Evolutionary conservation across 1,140 invertebrate genomes (phyloP).

Genomic region (Drosophila serrata): DNA sequence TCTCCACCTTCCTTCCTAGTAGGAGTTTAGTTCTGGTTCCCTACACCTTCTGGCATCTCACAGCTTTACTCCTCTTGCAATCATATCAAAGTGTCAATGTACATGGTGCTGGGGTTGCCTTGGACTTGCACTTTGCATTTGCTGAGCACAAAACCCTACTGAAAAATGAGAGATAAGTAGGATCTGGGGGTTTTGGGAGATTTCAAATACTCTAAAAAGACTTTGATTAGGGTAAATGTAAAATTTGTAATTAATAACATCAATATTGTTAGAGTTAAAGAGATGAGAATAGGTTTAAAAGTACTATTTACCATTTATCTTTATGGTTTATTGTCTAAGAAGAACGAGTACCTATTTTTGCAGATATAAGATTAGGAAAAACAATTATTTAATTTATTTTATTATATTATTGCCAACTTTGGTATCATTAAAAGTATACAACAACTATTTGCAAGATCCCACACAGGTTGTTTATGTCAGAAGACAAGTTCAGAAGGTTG

Average conservation of each 20-base stretch:
- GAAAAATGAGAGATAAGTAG: not conserved
- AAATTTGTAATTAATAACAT: not conserved
- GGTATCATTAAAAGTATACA: not conserved
- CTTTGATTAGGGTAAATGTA: not conserved
- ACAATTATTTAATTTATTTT: not conserved
- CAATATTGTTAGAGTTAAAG: not conserved
- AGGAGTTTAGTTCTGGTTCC: too few species aligned
- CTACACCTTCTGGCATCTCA: slow-evolving; percentile 1
- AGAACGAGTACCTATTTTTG: too few species aligned
- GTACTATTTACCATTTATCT: not conserved
- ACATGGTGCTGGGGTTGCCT: slow-evolving; percentile 29
- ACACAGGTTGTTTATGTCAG: not conserved
- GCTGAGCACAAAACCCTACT: slow-evolving; percentile 3
- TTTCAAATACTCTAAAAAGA: not conserved
- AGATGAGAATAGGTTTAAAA: not conserved
- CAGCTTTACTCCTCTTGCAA: slow-evolving; percentile 28
- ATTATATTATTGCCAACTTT: not conserved
- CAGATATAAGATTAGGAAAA: too few species aligned
- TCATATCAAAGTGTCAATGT: slow-evolving; percentile 78
- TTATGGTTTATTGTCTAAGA: not conserved
- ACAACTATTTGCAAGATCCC: not conserved
- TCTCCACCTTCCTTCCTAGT: not conserved
- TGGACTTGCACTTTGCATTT: slow-evolving; percentile 29
- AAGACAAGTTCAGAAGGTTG: not conserved
- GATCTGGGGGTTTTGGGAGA: not conserved